Evolutionary conservation across 1,140 invertebrate species (phyloP).

Genomic region (Drosophila kanapiae): DNA sequence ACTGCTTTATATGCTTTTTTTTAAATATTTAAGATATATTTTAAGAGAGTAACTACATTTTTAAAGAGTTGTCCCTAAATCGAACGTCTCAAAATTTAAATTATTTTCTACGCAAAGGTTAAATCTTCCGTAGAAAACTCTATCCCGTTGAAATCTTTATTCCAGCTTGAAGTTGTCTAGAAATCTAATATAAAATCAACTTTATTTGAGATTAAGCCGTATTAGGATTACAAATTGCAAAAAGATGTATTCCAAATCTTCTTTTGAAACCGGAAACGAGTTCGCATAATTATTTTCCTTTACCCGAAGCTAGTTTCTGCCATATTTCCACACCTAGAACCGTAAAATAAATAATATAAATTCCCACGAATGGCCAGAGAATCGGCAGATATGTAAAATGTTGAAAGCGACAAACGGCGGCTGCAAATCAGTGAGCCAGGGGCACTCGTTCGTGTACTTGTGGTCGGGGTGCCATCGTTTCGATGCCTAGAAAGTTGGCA

Average conservation of each 20-base stretch:
- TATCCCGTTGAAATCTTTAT: too few relatives aligned
- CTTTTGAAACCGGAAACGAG: background rate
- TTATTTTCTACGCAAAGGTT: too few relatives aligned
- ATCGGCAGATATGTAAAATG: constrained; percentile 31
- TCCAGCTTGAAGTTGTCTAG: too few relatives aligned
- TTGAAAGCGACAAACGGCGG: constrained; percentile 27
- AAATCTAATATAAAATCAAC: background rate
- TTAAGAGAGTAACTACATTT: too few relatives aligned
- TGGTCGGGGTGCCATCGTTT: constrained; percentile 14
- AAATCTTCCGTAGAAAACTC: too few relatives aligned
- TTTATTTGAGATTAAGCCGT: background rate
- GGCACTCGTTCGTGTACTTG: constrained; percentile 15
- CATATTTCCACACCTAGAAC: constrained; percentile 21
- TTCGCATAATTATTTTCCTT: background rate
- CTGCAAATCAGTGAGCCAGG: constrained; percentile 42
- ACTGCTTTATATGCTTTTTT: too few relatives aligned
- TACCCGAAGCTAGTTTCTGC: background rate
- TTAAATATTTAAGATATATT: too few relatives aligned
- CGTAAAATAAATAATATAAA: constrained; percentile 27
- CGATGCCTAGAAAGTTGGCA: constrained; percentile 52
- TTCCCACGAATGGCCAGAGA: constrained; percentile 12
- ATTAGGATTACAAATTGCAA: background rate
- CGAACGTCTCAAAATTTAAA: too few relatives aligned
- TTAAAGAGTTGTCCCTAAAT: too few relatives aligned
- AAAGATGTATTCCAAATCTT: background rate